Evolutionary conservation across 2,113 vertebrate species (phyloP), one percentile per base, ranked within the genome.

Genomic region (Ellobius talpinus): DNA sequence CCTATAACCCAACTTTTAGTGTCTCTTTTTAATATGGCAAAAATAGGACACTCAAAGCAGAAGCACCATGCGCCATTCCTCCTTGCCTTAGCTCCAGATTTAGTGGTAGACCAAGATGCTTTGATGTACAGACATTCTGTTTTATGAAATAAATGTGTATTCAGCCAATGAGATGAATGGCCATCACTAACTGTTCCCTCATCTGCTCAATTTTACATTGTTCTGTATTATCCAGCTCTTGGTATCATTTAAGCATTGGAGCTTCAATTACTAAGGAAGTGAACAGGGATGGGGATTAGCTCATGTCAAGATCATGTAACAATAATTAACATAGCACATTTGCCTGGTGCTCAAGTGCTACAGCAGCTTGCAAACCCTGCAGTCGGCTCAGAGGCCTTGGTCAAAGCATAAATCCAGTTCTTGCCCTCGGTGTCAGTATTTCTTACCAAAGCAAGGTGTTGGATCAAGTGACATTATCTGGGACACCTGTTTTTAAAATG

Each of bases 341-440:
- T 76, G 79, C 92, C 84, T 95, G 23, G 1, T 85, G 86, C 91
- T 81, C 92, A 96, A 72, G 92, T 78, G 76, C 87, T 93, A 33
- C 89, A 65, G 74, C 95, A 96, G 26, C 94, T 97, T 92, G 94
- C 91, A 92, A 96, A 96, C 90, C 92, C 36, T 97, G 87, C 91
- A 92, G 90, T 98, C 92, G 94, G 92, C 97, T 97, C 93, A 61
- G 90, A 95, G 82, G 82, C 96, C 93, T 90, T 96, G 65, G 90
- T 98, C 97, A 98, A 98, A 98, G 97, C 97, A 87, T 98, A 98
- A 98, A 99, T 98, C 98, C 98, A 97, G 98, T 97, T 98, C 97
- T 97, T 97, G 92, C 97, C 96, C 97, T 96, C 66, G 23, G 47
- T 95, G 96, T 79, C 97, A 95, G 95, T 81, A 78, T 98, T 98